Evolutionary conservation across 1,140 invertebrate species (phyloP).

Genomic region (Drosophila ercepeae): DNA sequence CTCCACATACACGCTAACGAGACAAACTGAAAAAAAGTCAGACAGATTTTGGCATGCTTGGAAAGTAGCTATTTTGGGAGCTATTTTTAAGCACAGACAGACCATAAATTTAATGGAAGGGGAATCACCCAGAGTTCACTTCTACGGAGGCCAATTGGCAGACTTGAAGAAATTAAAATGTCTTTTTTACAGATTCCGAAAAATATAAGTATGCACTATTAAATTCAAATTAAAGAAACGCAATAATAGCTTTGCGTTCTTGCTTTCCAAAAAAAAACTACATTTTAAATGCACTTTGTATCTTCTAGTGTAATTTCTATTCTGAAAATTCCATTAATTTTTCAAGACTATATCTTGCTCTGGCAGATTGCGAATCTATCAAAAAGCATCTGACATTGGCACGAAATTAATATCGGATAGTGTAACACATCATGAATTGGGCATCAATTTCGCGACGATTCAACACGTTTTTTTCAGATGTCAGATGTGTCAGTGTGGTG

Average conservation of each 20-base stretch:
- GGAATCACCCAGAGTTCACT: slow-evolving; percentile 22
- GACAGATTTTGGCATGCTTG: slow-evolving; percentile 48
- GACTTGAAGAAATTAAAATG: neutral
- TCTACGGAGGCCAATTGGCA: neutral
- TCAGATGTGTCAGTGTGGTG: slow-evolving; percentile 58
- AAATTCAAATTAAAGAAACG: neutral
- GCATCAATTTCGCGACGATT: slow-evolving; percentile 32
- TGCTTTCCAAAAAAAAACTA: no score
- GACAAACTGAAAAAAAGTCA: slow-evolving; percentile 17
- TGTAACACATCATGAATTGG: neutral
- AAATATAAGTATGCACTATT: neutral
- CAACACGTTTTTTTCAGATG: slow-evolving; percentile 53
- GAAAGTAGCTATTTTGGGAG: slow-evolving; percentile 36
- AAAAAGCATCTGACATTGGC: slow-evolving; percentile 3
- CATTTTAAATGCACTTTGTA: neutral
- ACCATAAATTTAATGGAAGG: slow-evolving; percentile 33
- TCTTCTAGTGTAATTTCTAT: neutral
- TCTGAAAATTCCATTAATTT: neutral
- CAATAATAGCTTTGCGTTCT: no score
- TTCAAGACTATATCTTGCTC: neutral
- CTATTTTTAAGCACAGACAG: slow-evolving; percentile 39
- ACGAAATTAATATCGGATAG: neutral
- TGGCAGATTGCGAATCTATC: neutral
- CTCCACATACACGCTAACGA: slow-evolving; percentile 39
- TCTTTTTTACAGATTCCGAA: neutral